A percentile compares a stretch with the other conserved stretches of the same genome.
These are phyloP conservation scores for Aradus depressus DNA, from an alignment of 2,888 invertebrate species.

Conservation along the genomic window DNA sequence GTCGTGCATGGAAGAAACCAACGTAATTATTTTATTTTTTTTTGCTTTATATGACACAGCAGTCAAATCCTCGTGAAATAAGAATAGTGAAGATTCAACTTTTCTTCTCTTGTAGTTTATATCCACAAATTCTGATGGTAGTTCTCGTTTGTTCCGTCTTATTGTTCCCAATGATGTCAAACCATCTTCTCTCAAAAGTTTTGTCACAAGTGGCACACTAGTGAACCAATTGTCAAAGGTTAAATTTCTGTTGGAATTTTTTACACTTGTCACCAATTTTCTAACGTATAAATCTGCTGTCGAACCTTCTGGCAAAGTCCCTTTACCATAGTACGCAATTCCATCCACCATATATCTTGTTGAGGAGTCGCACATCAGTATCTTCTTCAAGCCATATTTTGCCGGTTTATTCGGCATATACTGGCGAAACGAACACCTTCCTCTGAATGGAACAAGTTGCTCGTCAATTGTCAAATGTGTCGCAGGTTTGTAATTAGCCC, in stretches of 20 bases:
- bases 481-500: too few relatives aligned
- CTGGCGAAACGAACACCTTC: too few relatives aligned
- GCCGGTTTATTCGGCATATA: too few relatives aligned
- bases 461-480: too few relatives aligned
- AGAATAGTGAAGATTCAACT: slow-evolving; percentile 5
- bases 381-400: too few relatives aligned
- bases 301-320: background rate
- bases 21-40: too few relatives aligned
- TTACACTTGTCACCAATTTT: slow-evolving; percentile 9
- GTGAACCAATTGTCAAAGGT: slow-evolving; percentile 14
- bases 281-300: slow-evolving; percentile 17
- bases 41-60: too few relatives aligned
- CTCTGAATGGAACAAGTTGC: too few relatives aligned
- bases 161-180: slow-evolving; percentile 1
- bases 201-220: background rate
- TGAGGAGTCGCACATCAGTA: too few relatives aligned
- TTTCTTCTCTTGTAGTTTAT: slow-evolving; percentile 5
- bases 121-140: slow-evolving; percentile 3
- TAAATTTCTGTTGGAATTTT: slow-evolving; percentile 5
- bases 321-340: too few relatives aligned
- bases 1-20: slow-evolving; percentile 7
- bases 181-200: background rate
- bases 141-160: slow-evolving; percentile 9
- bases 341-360: too few relatives aligned
- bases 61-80: slow-evolving; percentile 7